Evolutionary conservation across 2,797 vertebrate species (phyloP).

Genomic region (Odontamblyopus lacepedii): DNA sequence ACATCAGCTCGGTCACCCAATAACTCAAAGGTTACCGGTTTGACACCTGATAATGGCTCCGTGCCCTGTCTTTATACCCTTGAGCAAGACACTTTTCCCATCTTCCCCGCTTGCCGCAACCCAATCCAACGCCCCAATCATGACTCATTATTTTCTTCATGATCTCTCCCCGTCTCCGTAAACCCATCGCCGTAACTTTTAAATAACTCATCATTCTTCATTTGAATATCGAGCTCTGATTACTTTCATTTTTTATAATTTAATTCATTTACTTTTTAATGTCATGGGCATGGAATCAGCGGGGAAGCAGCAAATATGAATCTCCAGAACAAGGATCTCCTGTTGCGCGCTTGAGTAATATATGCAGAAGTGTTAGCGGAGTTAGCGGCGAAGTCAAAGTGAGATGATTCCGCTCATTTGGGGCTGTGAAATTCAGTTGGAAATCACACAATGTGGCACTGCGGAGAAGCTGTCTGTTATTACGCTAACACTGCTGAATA

Average conservation of each 20-base stretch:
- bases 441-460: slow-evolving; percentile 44
- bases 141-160: neutral
- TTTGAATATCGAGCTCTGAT: neutral
- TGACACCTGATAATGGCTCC: no score
- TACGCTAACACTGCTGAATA: slow-evolving; percentile 40
- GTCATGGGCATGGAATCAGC: slow-evolving; percentile 2
- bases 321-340: slow-evolving; percentile 25
- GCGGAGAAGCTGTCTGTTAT: slow-evolving; percentile 51
- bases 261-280: neutral
- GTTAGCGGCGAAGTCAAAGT: slow-evolving; percentile 30
- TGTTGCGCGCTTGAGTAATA: slow-evolving; percentile 23
- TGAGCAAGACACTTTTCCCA: no score
- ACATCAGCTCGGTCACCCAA: neutral
- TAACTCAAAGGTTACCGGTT: neutral
- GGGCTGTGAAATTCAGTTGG: slow-evolving; percentile 48
- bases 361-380: slow-evolving; percentile 27
- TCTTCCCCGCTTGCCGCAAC: no score
- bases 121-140: neutral
- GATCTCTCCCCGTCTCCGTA: neutral
- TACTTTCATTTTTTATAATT: neutral
- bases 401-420: slow-evolving; percentile 47
- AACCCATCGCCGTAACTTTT: slow-evolving; percentile 10
- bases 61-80: no score
- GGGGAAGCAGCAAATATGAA: slow-evolving; percentile 20
- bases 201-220: neutral